phyloP scores from a whole-genome alignment of 2,113 vertebrate species.

The Tamias sibiricus region DNA sequence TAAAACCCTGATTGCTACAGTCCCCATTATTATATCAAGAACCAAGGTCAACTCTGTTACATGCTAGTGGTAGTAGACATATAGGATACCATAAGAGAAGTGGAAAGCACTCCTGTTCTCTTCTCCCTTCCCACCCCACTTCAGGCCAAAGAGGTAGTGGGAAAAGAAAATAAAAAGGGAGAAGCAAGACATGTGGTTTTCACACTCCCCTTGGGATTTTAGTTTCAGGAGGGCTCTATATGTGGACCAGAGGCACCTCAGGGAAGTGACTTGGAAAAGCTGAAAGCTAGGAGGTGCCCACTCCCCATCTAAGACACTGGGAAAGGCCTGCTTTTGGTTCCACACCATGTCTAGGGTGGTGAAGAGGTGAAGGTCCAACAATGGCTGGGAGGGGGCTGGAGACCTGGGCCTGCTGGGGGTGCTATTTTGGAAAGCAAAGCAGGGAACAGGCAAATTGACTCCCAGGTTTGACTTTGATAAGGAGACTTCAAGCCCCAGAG shows the following conservation, averaged over 20 bases:
- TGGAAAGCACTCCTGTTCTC: not conserved
- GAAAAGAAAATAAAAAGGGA: not conserved
- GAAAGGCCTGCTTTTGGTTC: not conserved
- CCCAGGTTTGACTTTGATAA: not conserved
- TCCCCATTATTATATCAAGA: not conserved
- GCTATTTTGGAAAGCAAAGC: not conserved
- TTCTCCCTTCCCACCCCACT: not conserved
- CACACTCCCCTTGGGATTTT: not conserved
- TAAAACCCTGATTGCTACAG: not conserved
- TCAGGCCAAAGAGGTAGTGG: not conserved
- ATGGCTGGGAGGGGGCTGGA: not conserved
- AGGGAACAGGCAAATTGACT: not conserved
- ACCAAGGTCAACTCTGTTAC: not conserved
- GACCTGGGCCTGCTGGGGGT: too few species aligned
- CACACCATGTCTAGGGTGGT: fast-evolving
- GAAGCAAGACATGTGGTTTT: not conserved
- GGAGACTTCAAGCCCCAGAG: not conserved
- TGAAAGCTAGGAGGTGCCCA: not conserved
- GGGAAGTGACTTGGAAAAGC: not conserved
- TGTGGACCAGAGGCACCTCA: not conserved
- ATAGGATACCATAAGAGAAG: not conserved
- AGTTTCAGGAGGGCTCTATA: not conserved
- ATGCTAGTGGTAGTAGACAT: not conserved
- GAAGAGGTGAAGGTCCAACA: not conserved
- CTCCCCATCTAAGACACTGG: not conserved